Conservation (phyloP, 2,888 invertebrate genomes). For the Drosophila parthenogenetica region DNA sequence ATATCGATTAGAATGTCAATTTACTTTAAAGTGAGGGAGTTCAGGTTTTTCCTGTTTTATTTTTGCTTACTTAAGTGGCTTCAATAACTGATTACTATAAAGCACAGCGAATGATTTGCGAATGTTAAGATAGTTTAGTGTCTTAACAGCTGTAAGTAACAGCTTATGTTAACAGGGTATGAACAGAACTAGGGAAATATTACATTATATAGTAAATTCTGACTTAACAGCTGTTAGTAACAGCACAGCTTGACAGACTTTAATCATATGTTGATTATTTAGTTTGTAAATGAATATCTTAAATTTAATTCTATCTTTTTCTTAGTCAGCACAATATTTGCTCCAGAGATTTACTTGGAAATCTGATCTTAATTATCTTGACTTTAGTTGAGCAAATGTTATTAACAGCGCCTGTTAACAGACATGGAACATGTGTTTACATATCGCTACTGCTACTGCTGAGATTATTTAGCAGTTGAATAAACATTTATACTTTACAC, state of each 20-base stretch:
- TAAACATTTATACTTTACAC: conserved; percentile 26
- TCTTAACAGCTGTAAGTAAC: background rate
- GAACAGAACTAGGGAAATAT: no score
- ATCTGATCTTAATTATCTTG: background rate
- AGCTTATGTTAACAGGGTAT: background rate
- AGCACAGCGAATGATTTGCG: conserved; percentile 7
- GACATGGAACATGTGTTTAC: background rate
- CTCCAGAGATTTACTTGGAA: no score
- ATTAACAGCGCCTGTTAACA: conserved; percentile 11
- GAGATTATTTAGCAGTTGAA: conserved; percentile 9
- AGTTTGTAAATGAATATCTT: no score
- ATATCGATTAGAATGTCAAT: conserved; percentile 30
- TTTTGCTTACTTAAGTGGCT: conserved; percentile 2
- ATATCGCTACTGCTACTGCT: no score
- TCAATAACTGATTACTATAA: conserved; percentile 16
- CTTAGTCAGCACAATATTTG: no score
- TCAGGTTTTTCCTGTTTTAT: conserved; percentile 27
- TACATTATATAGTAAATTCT: no score
- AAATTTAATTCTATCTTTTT: conserved; percentile 23
- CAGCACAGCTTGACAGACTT: conserved; percentile 1
- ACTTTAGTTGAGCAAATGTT: conserved; percentile 4
- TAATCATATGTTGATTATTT: background rate
- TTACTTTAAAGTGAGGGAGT: conserved; percentile 10
- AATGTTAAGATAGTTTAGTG: background rate
- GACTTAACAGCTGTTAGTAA: background rate